Evolutionary conservation across 2,888 invertebrate genomes (phyloP), one percentile per base, ranked within the genome.

Genomic region (Phaedon cochleariae): DNA sequence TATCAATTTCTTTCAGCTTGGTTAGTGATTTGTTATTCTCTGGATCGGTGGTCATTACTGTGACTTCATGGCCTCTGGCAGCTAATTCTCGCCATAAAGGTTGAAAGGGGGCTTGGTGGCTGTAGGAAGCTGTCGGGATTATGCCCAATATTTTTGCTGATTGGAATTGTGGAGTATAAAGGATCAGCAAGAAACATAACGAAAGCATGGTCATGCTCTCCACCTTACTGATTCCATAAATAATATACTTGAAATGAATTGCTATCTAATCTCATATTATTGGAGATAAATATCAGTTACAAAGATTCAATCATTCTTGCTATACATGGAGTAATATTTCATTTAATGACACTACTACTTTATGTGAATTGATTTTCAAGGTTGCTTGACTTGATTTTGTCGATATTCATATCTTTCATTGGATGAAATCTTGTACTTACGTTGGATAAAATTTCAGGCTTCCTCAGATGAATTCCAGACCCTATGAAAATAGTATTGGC

Each of bases 61-160:
- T 83, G 0, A 87, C 64, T 53, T 86, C 76, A 65, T 88, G 87
- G 3, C 87, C 87, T 64, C 83, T 79, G 41, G 78, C 71, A 0
- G 83, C 81, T 17, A 87, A 72, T 53, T 84, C 85, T 17, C 80
- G 74, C 74, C 84, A 83, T 31, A 87, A 73, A 6, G 83, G 81
- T 49, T 81, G 82, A 74, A 81, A 85, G 0, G 85, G 82, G 0
- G 83, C 74, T 74, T 87, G 86, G 67, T 87, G 87, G 70, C 86
- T 86, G 65, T 67, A 74, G 1, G 73, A 74, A 3, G 77, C 74
- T 2, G 70, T 65, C 0, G 77, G 74, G n/a, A 75, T 66, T 1
- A 74, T 67, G 4, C 69, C 73, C n/a, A 78, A 54, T 49, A 78
- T 77, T 18, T 57, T 70, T 2, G 74, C 74, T 59, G 60, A 46